Conservation (phyloP, 2,113 vertebrate genomes). For the Hippopotamus amphibius region DNA sequence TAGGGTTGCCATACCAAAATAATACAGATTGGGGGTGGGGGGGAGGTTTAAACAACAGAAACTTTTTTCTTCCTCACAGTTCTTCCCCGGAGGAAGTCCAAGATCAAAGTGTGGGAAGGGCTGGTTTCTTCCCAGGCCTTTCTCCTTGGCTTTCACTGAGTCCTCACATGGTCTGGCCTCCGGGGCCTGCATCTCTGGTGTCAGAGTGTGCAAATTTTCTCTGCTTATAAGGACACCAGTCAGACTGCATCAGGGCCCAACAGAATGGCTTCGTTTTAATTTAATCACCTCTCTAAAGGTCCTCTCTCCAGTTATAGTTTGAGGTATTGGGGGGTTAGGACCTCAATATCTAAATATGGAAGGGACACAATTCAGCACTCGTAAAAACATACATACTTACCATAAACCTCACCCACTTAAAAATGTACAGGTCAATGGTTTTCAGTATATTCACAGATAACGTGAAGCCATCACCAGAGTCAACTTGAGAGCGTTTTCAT, state of each 20-base stretch:
- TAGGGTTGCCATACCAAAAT: not conserved
- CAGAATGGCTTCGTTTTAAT: not conserved
- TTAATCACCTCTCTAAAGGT: not conserved
- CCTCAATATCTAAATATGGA: no score
- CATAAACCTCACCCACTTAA: not conserved
- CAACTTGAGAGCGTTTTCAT: not conserved
- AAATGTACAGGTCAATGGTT: not conserved
- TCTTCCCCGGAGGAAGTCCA: not conserved
- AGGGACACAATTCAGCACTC: not conserved
- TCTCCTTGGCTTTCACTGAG: not conserved
- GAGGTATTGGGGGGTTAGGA: not conserved
- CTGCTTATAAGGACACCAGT: not conserved
- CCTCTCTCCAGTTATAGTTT: not conserved
- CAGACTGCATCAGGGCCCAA: not conserved
- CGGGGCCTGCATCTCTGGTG: no score
- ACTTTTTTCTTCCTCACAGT: not conserved
- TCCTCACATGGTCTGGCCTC: not conserved
- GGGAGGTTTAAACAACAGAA: not conserved
- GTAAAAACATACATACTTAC: no score
- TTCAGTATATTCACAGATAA: no score
- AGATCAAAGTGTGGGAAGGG: not conserved
- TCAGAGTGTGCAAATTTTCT: not conserved
- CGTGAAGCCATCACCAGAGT: not conserved
- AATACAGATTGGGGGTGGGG: no score
- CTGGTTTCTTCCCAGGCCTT: not conserved